These are phyloP conservation scores for Brachionus rubens DNA, from an alignment of 1,140 invertebrate species.

Conservation along the genomic window DNA sequence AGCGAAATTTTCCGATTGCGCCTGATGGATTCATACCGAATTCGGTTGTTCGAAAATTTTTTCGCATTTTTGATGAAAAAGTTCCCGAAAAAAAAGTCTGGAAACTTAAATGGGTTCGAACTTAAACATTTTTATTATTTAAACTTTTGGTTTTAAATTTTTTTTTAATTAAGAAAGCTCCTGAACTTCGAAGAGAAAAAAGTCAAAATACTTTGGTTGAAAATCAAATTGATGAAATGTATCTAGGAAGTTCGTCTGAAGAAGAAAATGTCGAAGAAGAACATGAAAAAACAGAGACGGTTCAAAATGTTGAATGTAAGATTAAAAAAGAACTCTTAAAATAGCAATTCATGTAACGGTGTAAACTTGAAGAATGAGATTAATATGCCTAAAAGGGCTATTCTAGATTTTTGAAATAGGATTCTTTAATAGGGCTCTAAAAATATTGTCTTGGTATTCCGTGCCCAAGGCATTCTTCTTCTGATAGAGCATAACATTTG, in stretches of 20 bases:
- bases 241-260: constrained; percentile 1
- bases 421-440: too few relatives aligned
- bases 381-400: too few relatives aligned
- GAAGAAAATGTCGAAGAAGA: neutral
- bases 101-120: constrained; percentile 31
- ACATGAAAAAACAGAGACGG: neutral
- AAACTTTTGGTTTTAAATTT: neutral
- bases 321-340: too few relatives aligned
- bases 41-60: constrained; percentile 35
- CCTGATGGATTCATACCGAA: constrained; percentile 43
- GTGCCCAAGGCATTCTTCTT: too few relatives aligned
- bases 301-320: neutral
- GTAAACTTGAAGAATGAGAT: too few relatives aligned
- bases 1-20: constrained; percentile 40
- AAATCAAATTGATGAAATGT: neutral
- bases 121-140: neutral
- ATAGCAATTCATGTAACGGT: too few relatives aligned
- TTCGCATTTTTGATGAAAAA: constrained; percentile 32
- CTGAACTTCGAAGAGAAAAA: neutral
- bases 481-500: too few relatives aligned
- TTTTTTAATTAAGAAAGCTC: neutral
- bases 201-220: neutral
- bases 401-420: too few relatives aligned
- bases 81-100: constrained; percentile 35
- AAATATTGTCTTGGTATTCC: too few relatives aligned